A percentile compares a stretch with the other conserved stretches of the same genome.
phyloP scores from a whole-genome alignment of 2,797 vertebrate genomes.

The Euphonia xanthogaster region DNA sequence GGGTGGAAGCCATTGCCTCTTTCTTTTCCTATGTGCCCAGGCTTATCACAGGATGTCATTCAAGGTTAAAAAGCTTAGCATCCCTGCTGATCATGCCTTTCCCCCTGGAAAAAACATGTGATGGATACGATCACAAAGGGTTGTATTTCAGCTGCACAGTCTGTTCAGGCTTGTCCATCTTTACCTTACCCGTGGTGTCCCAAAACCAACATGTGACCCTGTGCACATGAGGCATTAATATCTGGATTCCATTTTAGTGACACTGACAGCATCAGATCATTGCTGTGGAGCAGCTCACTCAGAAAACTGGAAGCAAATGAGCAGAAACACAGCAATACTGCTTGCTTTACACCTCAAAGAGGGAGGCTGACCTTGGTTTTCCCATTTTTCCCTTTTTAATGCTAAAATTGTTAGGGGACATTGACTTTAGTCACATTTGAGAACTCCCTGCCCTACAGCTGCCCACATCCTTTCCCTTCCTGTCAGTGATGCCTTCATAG shows the following conservation, averaged over 20 bases:
- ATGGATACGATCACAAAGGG: slow-evolving; percentile 56
- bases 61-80: slow-evolving; percentile 70
- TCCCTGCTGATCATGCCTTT: slow-evolving; percentile 65
- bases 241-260: slow-evolving; percentile 37
- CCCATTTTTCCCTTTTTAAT: not conserved
- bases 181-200: slow-evolving; percentile 38
- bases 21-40: slow-evolving; percentile 47
- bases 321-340: not conserved
- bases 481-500: not conserved
- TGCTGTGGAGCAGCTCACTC: not conserved
- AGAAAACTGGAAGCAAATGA: not conserved
- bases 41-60: slow-evolving; percentile 64
- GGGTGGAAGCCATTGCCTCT: slow-evolving; percentile 55
- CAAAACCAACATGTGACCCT: slow-evolving; percentile 39
- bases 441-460: not conserved
- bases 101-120: slow-evolving; percentile 59
- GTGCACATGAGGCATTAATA: slow-evolving; percentile 35
- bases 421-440: not conserved
- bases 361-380: not conserved
- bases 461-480: not conserved
- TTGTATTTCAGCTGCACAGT: slow-evolving; percentile 44
- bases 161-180: slow-evolving; percentile 60
- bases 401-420: not conserved
- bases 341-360: not conserved
- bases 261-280: slow-evolving; percentile 17